Evolutionary conservation across 2,888 invertebrate genomes (phyloP), one percentile per base, ranked within the genome.

Genomic region (Drosophila sordidula): DNA sequence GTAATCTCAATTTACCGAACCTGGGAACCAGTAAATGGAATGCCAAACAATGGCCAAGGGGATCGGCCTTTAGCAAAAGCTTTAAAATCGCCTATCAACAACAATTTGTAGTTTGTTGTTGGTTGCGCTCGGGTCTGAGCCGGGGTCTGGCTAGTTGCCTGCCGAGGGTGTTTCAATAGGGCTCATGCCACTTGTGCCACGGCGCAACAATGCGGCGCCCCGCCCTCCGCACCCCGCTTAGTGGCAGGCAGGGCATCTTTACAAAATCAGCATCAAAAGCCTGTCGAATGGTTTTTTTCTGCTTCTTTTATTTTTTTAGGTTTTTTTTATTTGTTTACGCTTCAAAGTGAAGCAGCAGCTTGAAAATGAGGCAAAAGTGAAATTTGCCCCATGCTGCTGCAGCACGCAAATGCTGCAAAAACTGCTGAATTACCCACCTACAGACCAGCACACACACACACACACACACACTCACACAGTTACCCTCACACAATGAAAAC

Each of bases 221-320:
- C 67, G 34, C 38, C 52, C 42, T 25, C 55, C n/a, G 39, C 18
- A 26, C 12, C 34, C 36, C 18, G 34, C 49, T 44, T 44, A 32
- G 44, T n/a, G 44, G 41, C 62, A 56, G 39, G 55, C 73, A 72
- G 67, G 78, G 68, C 77, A 71, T 86, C 83, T 77, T 83, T 86
- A 80, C 78, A 83, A 88, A 83, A 83, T 86, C 88, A 82, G 86
- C 83, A 86, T 83, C 83, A 83, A 83, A 88, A 82, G 83, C 85
- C 78, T 70, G 83, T 83, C 88, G 83, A 86, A 83, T 82, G 83
- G 34, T 57, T 58, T n/a, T 26, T 38, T 26, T 41, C 49, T 16
- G 16, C 34, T 39, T 0, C 14, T 39, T 1, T 26, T 16, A 11
- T 44, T 46, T 42, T 32, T 36, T 18, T 36, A 25, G 38, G 50